Evolutionary conservation across 2,797 vertebrate species (phyloP), one percentile per base, ranked within the genome.

Genomic region (Spinus pinus): DNA sequence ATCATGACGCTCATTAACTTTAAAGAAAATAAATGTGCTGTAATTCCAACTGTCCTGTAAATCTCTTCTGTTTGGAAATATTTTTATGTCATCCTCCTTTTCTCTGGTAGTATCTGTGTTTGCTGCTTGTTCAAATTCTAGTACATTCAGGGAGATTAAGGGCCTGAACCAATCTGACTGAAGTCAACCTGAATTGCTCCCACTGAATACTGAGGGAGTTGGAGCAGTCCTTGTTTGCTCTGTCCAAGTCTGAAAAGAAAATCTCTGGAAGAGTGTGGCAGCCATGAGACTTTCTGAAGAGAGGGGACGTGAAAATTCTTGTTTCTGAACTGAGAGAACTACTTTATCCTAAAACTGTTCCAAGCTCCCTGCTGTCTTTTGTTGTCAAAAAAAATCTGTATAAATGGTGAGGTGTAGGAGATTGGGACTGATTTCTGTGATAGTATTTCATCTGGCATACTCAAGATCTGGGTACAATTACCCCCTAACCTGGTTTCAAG

Each of bases 1-100:
- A 95, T 92, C 82, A 61, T 72, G 80, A 30, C 1, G 2, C 80
- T 97, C 90, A 92, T 96, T 97, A 94, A 92, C 86, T 95, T 93
- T 91, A 94, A 97, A 94, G 88, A 95, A 92, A 91, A 90, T 81
- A 92, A 94, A 96, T 82, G 80, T 91, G 71, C 57, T 90, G 50
- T 87, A 67, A 71, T 69, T 91, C 57, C 49, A 91, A 54, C 67
- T 71, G 47, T 50, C 80, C 77, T 19, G 9, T 93, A 82, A 83
- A 81, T 60, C 41, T 73, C 39, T 80, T 72, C 47, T 71, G 28
- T 91, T 84, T 88, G 60, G 78, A 96, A 95, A 84, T 16, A 88
- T 69, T 88, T 70, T 72, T 82, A 58, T 69, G 78, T 80, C 66
- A 83, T 71, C 60, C 21, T 62, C 54, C 31, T 92, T 89, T 91